Base-by-base conservation (phyloP, 2,797 vertebrate genomes). In the Hemitrygon akajei region DNA sequence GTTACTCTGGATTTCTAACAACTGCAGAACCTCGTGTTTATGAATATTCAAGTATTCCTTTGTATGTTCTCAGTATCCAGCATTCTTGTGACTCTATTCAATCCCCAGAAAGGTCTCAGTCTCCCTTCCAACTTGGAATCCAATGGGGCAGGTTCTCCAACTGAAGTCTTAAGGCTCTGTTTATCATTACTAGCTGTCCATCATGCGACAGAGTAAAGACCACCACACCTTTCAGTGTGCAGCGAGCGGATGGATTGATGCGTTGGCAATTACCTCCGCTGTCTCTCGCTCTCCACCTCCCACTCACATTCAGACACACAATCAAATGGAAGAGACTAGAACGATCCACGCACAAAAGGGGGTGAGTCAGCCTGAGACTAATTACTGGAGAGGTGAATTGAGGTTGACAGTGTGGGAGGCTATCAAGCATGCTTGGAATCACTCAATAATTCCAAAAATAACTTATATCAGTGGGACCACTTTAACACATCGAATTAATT, bases 401-500 rank as follows among this genome's bases (percentile, higher is more conserved):
- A n/a, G n/a, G 60, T 18, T 69, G 60, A 25, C 30, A 37, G 6
- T 9, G 56, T 89, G 86, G 86, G 86, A 89, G 86, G 86, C 20
- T 66, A 20, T 34, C 60, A 69, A 16, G 20, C 86, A 20, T 11
- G 60, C 60, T 69, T 89, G n/a, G 58, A 22, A 69, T 37, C 86
- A 69, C 60, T 69, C 86, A 80, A 40, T 20, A 37, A 89, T 69
- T 69, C 66, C 60, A 69, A 89, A 66, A 10, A 25, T 34, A 34
- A 89, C 20, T 20, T 18, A 3, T 18, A 69, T 89, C 60, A 34
- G 7, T 25, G 86, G 66, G 86, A 63, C 82, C 58, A 86, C 60
- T 86, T 60, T 86, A 63, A 81, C 66, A 89, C 86, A 66, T 22
- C 63, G 5, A 34, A 69, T 89, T 89, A 66, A 89, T 89, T 37